Base-by-base conservation (phyloP, 2,888 invertebrate genomes). In the Aspidapion aeneum region DNA sequence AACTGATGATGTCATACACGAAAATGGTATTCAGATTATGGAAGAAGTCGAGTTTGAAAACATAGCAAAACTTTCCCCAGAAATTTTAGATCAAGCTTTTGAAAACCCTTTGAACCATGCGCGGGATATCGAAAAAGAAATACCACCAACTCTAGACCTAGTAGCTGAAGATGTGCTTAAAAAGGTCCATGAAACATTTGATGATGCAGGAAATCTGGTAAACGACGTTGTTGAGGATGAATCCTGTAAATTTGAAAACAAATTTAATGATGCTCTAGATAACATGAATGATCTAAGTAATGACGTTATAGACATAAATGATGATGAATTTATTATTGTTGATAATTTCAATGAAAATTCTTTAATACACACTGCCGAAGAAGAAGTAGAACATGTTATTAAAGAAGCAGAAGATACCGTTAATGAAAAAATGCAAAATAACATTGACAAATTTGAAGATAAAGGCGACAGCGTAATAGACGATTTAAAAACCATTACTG, bases 341-440 rank as follows among this genome's bases (percentile, higher is more conserved):
- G 35, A 35, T 35, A 12, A 35, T 35, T 35, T 35, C 3, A 35
- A 55, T 19, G 63, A 66, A 56, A 3, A 56, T 49, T 62, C 60
- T 20, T 22, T 74, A 5, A 65, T 70, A 51, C 63, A 67, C 50
- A 69, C 67, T 5, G 74, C 71, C 1, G 74, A 74, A 66, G 70
- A 66, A 58, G 77, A 79, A 69, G 71, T 80, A 0, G 68, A 71
- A 2, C 74, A 76, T 22, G 74, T 79, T 7, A 78, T 79, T 48
- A 72, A 73, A 63, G 69, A 75, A 62, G 78, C 79, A 0, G 79
- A 79, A 66, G 72, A 76, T 57, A 74, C 75, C 1, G 79, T 78
- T 12, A 79, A 79, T 60, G 75, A 78, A 35, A 63, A 75, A 48
- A 55, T 79, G 63, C 70, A 81, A n/a, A 77, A 79, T 63, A 76